Evolutionary conservation across 2,113 vertebrate genomes (phyloP), one percentile per base, ranked within the genome.

Genomic region (Macquaria australasica): DNA sequence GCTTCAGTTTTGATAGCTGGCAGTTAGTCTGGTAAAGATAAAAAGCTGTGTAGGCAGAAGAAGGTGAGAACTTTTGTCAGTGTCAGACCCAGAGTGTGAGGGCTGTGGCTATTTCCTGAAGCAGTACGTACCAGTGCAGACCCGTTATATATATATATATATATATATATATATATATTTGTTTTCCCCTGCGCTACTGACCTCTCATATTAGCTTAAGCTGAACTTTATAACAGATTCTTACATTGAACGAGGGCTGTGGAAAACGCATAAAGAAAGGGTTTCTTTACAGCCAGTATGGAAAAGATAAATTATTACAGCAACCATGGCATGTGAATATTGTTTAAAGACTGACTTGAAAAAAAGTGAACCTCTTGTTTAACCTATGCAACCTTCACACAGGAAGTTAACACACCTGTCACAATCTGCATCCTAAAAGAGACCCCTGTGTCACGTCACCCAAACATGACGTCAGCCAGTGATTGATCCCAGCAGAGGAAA

Each of bases 401-500:
- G 10, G 18, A 45, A n/a, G 50, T 53, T 62, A 73, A 77, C 80
- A 68, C 41, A 56, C 37, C 56, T 77, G 63, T 56, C 48, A 69
- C 58, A 51, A 43, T 79, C 43, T 62, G 59, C 69, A 62, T 76
- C 55, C 71, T 31, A 73, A 39, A 64, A 73, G 69, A n/a, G 67
- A 12, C 56, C 48, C 43, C 25, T 4, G 50, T 67, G 80, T 82
- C 71, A 78, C 45, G 23, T 89, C 73, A 77, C 78, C 77, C 1
- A 58, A 68, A 51, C 68, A 31, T 82, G 60, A 86, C 69, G 56
- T 56, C 87, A 76, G 58, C 43, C 56, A 58, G 58, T 23, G 25
- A 79, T 77, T 83, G 86, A 93, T 93, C 84, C 73, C 79, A 75
- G 79, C n/a, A 6, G 53, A 79, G 77, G 60, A 58, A 64, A 82